A percentile compares a stretch with the other conserved stretches of the same genome.
phyloP scores from a whole-genome alignment of 2,888 invertebrate species.

The Stenchaetothrips biformis region DNA sequence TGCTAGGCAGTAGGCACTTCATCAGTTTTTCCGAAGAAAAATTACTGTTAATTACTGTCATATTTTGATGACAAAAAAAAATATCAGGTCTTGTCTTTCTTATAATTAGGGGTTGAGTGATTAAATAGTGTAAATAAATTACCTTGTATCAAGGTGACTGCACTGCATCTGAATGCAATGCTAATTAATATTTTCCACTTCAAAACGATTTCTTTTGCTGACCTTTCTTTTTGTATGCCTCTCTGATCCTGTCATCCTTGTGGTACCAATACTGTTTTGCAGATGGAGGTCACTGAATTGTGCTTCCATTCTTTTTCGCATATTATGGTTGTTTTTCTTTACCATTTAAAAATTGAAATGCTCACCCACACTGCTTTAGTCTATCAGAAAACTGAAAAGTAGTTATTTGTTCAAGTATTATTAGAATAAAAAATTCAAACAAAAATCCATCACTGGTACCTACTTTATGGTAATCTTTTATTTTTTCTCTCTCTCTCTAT shows the following conservation, averaged over 20 bases:
- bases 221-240: too few species aligned
- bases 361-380: background rate
- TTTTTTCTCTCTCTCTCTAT: too few species aligned
- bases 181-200: background rate
- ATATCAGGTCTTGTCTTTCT: background rate
- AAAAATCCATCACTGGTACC: too few species aligned
- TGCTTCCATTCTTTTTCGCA: too few species aligned
- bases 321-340: background rate
- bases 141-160: constrained; percentile 7
- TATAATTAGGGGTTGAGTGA: background rate
- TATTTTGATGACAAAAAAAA: background rate
- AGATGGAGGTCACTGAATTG: too few species aligned
- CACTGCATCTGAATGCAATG: background rate
- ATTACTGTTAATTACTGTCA: background rate
- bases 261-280: too few species aligned
- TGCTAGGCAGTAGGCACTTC: background rate
- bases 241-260: too few species aligned
- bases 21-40: background rate
- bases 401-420: background rate
- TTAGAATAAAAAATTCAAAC: too few species aligned
- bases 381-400: background rate
- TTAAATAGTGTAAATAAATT: background rate
- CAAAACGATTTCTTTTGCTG: background rate
- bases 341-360: background rate
- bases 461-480: too few species aligned